Evolutionary conservation across 2,113 vertebrate species (phyloP).

Genomic region (Anser brachyrhynchus): DNA sequence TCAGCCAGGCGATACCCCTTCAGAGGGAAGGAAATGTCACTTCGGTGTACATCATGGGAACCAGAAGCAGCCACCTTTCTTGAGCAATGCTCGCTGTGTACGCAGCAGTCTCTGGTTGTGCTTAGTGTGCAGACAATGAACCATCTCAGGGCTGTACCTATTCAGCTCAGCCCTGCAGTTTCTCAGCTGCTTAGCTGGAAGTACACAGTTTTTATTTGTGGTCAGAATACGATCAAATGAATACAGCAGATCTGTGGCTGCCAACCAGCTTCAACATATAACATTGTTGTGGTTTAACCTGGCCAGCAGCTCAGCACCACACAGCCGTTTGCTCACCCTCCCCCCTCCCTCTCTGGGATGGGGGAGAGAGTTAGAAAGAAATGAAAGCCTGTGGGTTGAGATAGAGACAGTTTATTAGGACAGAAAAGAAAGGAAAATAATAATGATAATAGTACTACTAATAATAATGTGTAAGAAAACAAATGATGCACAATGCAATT

Average conservation of each 20-base stretch:
- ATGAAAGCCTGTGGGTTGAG: too few species aligned
- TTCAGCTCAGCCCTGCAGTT: not conserved
- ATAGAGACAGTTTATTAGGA: too few species aligned
- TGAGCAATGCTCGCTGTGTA: not conserved
- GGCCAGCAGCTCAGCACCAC: too few species aligned
- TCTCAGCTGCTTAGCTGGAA: slow-evolving; percentile 9
- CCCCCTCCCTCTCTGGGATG: too few species aligned
- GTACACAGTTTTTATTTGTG: not conserved
- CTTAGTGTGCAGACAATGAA: not conserved
- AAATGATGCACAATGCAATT: too few species aligned
- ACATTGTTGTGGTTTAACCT: too few species aligned
- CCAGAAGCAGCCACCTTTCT: not conserved
- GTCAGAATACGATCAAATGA: not conserved
- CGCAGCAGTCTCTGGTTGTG: not conserved
- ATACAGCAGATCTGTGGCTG: not conserved
- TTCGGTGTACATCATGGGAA: not conserved
- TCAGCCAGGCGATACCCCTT: not conserved
- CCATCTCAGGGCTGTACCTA: not conserved
- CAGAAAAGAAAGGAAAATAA: too few species aligned
- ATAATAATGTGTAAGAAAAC: too few species aligned
- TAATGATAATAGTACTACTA: too few species aligned
- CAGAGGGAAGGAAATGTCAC: slow-evolving; percentile 1
- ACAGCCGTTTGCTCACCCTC: too few species aligned
- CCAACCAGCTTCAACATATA: not conserved
- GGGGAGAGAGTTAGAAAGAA: too few species aligned